Percentiles rank a stretch among this genome's conserved stretches.
Evolutionary conservation across 2,797 vertebrate genomes (phyloP).

Genomic region (Chiroxiphia lanceolata): DNA sequence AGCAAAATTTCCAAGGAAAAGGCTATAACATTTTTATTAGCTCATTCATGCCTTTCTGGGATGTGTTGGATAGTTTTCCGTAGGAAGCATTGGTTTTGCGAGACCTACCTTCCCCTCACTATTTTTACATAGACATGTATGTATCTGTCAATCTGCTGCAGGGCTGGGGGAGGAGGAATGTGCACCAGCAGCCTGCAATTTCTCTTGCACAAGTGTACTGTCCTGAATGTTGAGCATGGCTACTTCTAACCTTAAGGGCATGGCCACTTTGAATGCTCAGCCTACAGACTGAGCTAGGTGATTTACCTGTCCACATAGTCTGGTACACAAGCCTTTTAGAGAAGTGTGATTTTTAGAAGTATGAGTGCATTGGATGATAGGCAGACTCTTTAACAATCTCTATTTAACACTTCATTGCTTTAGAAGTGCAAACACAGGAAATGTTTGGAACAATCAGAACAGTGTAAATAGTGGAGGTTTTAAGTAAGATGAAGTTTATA

Average conservation of each 20-base stretch:
- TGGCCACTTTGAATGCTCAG: background rate
- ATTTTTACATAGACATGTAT: background rate
- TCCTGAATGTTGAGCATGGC: background rate
- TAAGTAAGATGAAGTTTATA: slow-evolving; percentile 19
- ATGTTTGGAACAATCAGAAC: background rate
- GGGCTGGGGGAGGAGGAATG: background rate
- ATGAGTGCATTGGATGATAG: background rate
- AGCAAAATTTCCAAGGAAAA: background rate
- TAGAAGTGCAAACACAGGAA: slow-evolving; percentile 6
- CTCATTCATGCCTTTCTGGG: background rate
- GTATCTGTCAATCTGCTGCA: background rate
- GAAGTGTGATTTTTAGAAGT: background rate
- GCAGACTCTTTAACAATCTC: background rate
- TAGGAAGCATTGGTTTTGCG: background rate
- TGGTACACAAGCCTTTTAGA: background rate
- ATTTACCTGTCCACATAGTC: accelerated
- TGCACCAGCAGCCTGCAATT: background rate
- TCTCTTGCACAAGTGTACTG: background rate
- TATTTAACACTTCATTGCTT: background rate
- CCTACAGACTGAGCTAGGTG: background rate
- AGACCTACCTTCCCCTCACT: background rate
- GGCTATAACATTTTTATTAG: background rate
- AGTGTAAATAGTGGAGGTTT: slow-evolving; percentile 31
- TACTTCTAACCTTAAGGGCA: background rate
- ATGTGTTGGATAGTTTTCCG: background rate